A percentile compares a stretch with the other conserved stretches of the same genome.
phyloP scores from a whole-genome alignment of 1,140 invertebrate species.

The Pseudomyrmex concolor region DNA sequence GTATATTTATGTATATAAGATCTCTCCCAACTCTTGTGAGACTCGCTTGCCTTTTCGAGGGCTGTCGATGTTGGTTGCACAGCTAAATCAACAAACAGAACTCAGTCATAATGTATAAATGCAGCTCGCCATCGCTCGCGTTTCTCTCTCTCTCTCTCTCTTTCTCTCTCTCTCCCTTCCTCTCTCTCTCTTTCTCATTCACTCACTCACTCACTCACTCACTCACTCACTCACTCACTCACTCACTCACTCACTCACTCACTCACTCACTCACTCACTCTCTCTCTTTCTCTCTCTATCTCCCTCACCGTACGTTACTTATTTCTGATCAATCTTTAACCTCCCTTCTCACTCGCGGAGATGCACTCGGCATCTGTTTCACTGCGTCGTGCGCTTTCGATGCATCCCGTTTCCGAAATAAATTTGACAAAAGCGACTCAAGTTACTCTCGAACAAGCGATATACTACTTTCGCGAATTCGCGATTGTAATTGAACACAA shows the following conservation, averaged over 20 bases:
- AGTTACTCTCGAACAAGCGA: not conserved
- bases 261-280: too few relatives aligned
- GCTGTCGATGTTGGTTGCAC: slow-evolving; percentile 28
- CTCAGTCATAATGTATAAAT: slow-evolving; percentile 52
- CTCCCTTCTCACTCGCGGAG: not conserved
- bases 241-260: not conserved
- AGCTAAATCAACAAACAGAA: slow-evolving; percentile 61
- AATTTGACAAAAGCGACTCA: slow-evolving; percentile 18
- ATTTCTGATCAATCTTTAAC: slow-evolving; percentile 47
- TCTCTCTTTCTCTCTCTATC: too few relatives aligned
- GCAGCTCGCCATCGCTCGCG: slow-evolving; percentile 41
- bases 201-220: not conserved
- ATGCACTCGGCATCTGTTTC: not conserved
- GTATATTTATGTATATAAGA: slow-evolving; percentile 44
- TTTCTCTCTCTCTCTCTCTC: not conserved
- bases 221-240: too few relatives aligned
- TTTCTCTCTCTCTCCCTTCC: too few relatives aligned
- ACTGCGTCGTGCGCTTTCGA: not conserved
- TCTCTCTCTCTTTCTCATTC: too few relatives aligned
- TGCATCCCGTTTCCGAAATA: not conserved
- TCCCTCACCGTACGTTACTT: not conserved
- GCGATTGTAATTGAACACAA: not conserved
- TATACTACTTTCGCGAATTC: not conserved
- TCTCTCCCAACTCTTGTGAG: slow-evolving; percentile 37
- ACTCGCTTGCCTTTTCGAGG: slow-evolving; percentile 48